A percentile compares a stretch with the other conserved stretches of the same genome.
Conservation (phyloP, 2,888 invertebrate genomes). For the Bombylius major region DNA sequence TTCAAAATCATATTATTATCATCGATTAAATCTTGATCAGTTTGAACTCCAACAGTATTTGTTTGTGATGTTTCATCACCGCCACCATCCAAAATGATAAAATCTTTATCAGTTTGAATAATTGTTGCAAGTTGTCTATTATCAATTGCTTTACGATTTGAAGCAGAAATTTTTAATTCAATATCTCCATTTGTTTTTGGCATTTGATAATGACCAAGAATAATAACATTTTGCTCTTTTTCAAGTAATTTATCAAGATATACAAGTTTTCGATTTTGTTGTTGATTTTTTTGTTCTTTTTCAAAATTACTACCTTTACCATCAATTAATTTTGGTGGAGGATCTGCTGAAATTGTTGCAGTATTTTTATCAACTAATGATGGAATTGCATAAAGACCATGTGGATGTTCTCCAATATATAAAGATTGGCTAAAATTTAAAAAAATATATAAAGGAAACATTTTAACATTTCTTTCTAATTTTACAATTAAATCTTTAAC, state of each 20-base stretch:
- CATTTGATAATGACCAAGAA: slow-evolving; percentile 56
- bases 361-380: slow-evolving; percentile 85
- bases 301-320: slow-evolving; percentile 43
- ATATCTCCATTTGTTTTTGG: slow-evolving; percentile 44
- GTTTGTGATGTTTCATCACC: slow-evolving; percentile 14
- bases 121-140: slow-evolving; percentile 30
- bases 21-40: neutral
- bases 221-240: slow-evolving; percentile 28
- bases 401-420: slow-evolving; percentile 77
- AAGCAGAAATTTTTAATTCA: slow-evolving; percentile 29
- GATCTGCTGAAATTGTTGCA: slow-evolving; percentile 64
- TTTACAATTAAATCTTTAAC: too few species aligned
- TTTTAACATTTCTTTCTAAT: neutral
- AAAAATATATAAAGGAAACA: neutral
- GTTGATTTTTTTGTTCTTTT: slow-evolving; percentile 20
- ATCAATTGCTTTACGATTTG: slow-evolving; percentile 7
- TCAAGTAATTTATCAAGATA: slow-evolving; percentile 39
- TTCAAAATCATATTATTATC: slow-evolving; percentile 34
- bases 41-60: slow-evolving; percentile 19
- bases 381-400: slow-evolving; percentile 83
- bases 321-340: slow-evolving; percentile 58
- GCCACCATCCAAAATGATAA: slow-evolving; percentile 12
- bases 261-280: slow-evolving; percentile 33
- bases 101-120: slow-evolving; percentile 6
- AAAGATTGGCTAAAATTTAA: slow-evolving; percentile 60